Evolutionary conservation across 2,888 invertebrate species (phyloP), one percentile per base, ranked within the genome.

Genomic region (Tromatobia lineatoria): DNA sequence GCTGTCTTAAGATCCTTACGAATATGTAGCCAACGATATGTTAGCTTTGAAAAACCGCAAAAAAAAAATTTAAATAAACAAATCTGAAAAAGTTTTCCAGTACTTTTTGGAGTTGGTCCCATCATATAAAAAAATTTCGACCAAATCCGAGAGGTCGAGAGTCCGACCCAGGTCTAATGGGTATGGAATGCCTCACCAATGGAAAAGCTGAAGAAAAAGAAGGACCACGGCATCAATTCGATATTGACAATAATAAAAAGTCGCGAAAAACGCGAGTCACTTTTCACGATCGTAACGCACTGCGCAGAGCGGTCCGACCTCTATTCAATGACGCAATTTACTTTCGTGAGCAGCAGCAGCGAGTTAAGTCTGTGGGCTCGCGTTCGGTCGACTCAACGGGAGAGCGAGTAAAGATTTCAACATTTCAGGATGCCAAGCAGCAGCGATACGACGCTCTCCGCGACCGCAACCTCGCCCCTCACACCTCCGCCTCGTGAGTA

Each of bases 281-380:
- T 87, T 87, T 87, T 86, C 86, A 87, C 79, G 82, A 87, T 84
- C 86, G 85, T 69, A 86, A 88, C 80, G 61, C 69, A 70, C 45
- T 77, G 83, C 64, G 83, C 82, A 86, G 83, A 87, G 87, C 81
- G 18, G 83, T 87, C 87, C 89, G 90, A 90, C 90, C 90, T 90
- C 89, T 88, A 89, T 91, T 85, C 84, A 85, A 88, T 90, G 89
- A 88, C 89, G 89, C 89, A 91, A 91, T 86, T 70, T 86, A 90
- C 90, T 91, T 91, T 91, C 91, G 86, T 90, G 85, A 50, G 81
- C 80, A 69, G 59, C 29, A 50, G 47, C 70, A 73, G 29, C 29
- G 15, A 52, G 20, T 10, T 25, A 73, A 79, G 69, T 77, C 47
- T 29, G 54, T 23, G 69, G 38, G 42, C 42, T 15, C n/a, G 67